Base-by-base conservation (phyloP, 2,888 invertebrate species). In the Auanema freiburgensis region DNA sequence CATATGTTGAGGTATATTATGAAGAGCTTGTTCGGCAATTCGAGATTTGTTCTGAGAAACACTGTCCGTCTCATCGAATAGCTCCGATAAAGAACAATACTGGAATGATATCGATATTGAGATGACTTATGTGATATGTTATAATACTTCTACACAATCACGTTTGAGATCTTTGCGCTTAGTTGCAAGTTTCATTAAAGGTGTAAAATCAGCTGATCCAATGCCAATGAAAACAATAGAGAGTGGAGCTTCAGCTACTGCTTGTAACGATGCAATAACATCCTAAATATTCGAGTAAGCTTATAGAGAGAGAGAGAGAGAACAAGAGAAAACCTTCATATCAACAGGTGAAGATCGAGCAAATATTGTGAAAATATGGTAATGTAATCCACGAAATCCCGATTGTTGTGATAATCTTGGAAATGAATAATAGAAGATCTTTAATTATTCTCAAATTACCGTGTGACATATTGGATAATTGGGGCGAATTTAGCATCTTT, bases 181-280 rank as follows among this genome's bases (percentile, higher is more conserved):
- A 11, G 60, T 24, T 50, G 65, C 67, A 1, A 67, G n/a, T 50
- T 73, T 73, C 57, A 69, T 71, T 6, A 73, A 52, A 10, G 65
- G 57, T 14, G 61, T 58, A 44, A 79, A 75, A 40, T 79, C 76
- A 14, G 52, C 65, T 46, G 77, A 72, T n/a, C 80, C 79, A 63
- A 81, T 76, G 42, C 79, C 79, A 54, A 81, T 73, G 60, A 81
- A 79, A 50, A 81, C 57, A 53, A 81, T 71, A 11, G 81, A 81
- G 12, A 81, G 59, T 4, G 81, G 80, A 49, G 81, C 76, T 24
- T 78, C 72, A 16, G 79, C 73, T 18, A 79, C 79, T 16, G 71
- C 66, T 59, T 72, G 77, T 12, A 81, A 50, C 1, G 79, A 69
- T 41, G 72, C 68, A 23, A 76, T 69, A 11, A 79, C 73, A 46